Conservation (phyloP, 2,888 invertebrate genomes). For the Drosophila lutescens region DNA sequence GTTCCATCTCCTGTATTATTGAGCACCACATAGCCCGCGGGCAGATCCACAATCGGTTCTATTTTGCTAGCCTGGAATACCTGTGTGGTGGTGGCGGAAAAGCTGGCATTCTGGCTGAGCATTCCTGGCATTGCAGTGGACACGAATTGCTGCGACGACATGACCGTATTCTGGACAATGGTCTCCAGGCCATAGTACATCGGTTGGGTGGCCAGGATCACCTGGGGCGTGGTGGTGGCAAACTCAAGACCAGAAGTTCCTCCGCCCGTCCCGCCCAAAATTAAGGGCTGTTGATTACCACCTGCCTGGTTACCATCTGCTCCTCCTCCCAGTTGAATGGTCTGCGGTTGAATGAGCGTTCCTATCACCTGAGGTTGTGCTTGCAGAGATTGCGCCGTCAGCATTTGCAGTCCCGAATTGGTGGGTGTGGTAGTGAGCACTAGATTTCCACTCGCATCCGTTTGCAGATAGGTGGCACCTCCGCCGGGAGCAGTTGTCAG, state of each 20-base stretch:
- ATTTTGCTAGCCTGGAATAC: constrained; percentile 91
- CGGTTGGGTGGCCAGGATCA: constrained; percentile 88
- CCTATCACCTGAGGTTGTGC: constrained; percentile 86
- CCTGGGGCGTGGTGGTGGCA: constrained; percentile 82
- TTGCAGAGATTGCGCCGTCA: constrained; percentile 85
- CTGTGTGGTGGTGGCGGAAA: constrained; percentile 91
- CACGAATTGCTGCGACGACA: constrained; percentile 94
- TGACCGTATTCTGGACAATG: constrained; percentile 94
- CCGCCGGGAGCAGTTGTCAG: constrained; percentile 77
- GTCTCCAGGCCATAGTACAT: constrained; percentile 94
- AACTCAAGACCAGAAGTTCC: constrained; percentile 72
- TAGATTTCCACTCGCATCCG: constrained; percentile 87
- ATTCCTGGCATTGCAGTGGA: constrained; percentile 92
- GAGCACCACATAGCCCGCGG: constrained; percentile 89
- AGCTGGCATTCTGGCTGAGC: constrained; percentile 92
- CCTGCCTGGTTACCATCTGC: constrained; percentile 52
- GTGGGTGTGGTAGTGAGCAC: constrained; percentile 85
- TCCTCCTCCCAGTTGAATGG: constrained; percentile 85
- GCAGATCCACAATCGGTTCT: constrained; percentile 91
- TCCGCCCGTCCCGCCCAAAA: constrained; percentile 63
- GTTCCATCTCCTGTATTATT: constrained; percentile 86
- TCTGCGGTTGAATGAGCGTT: constrained; percentile 87
- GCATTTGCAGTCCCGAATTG: constrained; percentile 85
- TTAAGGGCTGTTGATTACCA: constrained; percentile 70
- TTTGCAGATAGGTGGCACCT: constrained; percentile 86